Evolutionary conservation across 1,140 invertebrate genomes (phyloP).

Genomic region (Nebria ingens): DNA sequence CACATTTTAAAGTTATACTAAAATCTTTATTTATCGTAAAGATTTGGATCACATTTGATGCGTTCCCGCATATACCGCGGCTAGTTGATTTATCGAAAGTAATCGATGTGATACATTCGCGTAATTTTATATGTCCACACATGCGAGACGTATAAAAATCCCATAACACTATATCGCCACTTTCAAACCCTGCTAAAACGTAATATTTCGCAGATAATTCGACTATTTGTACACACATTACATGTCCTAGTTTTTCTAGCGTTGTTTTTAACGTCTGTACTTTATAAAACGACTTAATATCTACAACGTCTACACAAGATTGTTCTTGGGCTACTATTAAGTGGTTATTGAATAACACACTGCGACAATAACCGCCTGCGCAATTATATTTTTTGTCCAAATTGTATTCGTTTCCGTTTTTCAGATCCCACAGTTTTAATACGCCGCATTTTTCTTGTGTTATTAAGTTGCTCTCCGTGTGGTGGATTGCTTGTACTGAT

Average conservation of each 20-base stretch:
- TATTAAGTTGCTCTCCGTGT: conserved; percentile 40
- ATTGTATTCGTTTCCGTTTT: conserved; percentile 46
- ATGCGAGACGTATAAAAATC: conserved; percentile 48
- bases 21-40: conserved; percentile 44
- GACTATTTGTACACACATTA: conserved; percentile 52
- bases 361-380: conserved; percentile 53
- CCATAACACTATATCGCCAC: conserved; percentile 54
- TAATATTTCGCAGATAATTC: conserved; percentile 40
- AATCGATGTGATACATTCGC: conserved; percentile 55
- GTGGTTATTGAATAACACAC: conserved; percentile 47
- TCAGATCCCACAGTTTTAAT: conserved; percentile 52
- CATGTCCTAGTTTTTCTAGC: conserved; percentile 40
- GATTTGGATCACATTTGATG: conserved; percentile 47
- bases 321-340: conserved; percentile 52
- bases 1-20: conserved; percentile 44
- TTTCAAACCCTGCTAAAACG: conserved; percentile 52
- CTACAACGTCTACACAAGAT: conserved; percentile 49
- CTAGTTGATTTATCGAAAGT: conserved; percentile 53
- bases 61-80: conserved; percentile 52
- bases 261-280: conserved; percentile 34
- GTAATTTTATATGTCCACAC: conserved; percentile 44
- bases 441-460: conserved; percentile 59
- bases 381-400: conserved; percentile 45
- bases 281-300: conserved; percentile 42
- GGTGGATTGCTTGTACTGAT: conserved; percentile 44